Evolutionary conservation across 2,797 vertebrate genomes (phyloP), one percentile per base, ranked within the genome.

Genomic region (Thripadectes ignobilis): DNA sequence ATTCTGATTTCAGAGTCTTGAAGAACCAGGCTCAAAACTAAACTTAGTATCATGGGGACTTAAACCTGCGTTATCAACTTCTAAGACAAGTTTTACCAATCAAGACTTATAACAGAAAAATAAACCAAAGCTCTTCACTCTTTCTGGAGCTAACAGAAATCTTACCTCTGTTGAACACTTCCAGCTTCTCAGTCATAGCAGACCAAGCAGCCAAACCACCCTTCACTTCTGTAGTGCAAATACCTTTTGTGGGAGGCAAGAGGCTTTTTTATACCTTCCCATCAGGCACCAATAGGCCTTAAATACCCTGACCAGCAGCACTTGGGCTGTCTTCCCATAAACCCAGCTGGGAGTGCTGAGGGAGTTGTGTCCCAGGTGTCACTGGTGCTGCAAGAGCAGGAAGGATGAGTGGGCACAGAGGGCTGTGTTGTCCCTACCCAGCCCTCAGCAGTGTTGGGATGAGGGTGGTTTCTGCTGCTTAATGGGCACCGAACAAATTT

Each of bases 281-380:
- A 22, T 15, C 23, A 68, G 39, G 15, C 39, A 49, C 18, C 45
- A 32, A 26, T 1, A 87, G 23, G 30, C 36, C 29, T 63, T 72
- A 81, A 72, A 41, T 49, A n/a, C 6, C 13, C 65, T 32, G 18
- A 80, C 12, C 10, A 51, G 36, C 54, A 69, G 8, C 27, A 72
- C 8, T 8, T 21, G 15, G 21, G 8, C 17, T 43, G 7, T 34
- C 34, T 30, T 32, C 10, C 2, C 0, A 2, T 16, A 21, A 34
- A 2, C 3, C 13, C 3, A 7, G 2, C 2, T 11, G 2, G 7
- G 22, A 57, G 6, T 3, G 12, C 12, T 85, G 12, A 5, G 15
- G 24, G 57, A 43, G 8, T 5, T 61, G 24, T 57, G 27, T 6
- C 8, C 5, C 0, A 29, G 26, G 16, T 9, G 5, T 27, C 19